Percentiles rank a stretch among this genome's conserved stretches.
Conservation (phyloP, 2,797 vertebrate genomes). For the Mycteria americana region DNA sequence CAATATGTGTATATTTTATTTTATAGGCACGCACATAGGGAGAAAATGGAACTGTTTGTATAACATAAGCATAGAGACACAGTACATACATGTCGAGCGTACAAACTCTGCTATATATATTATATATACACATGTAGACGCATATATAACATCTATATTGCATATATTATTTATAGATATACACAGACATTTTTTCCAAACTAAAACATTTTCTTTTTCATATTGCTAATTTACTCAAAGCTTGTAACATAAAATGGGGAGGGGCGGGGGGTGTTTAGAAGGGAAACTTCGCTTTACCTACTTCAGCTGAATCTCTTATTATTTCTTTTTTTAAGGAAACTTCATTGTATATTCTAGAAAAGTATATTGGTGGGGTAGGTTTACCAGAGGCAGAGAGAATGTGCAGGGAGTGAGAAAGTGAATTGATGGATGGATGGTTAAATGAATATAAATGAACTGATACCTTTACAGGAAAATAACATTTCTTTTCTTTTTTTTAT, state of each 20-base stretch:
- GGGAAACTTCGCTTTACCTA: conserved; percentile 36
- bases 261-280: neutral
- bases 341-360: conserved; percentile 78
- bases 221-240: conserved; percentile 33
- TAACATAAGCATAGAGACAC: neutral
- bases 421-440: conserved; percentile 85
- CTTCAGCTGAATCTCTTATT: conserved; percentile 45
- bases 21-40: neutral
- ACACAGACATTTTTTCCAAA: neutral
- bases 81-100: neutral
- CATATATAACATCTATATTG: neutral
- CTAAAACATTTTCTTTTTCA: neutral
- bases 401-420: conserved; percentile 81
- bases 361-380: conserved; percentile 73
- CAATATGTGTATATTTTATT: neutral
- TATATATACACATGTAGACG: neutral
- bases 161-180: neutral
- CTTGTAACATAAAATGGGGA: neutral
- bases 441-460: conserved; percentile 89
- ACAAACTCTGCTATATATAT: neutral
- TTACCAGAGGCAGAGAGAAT: conserved; percentile 77
- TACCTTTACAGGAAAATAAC: conserved; percentile 84
- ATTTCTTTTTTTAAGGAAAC: conserved; percentile 64
- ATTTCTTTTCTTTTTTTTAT: conserved; percentile 83
- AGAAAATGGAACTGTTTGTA: neutral